These are phyloP conservation scores for Synodontis membranacea DNA, from an alignment of 2,113 vertebrate species.

Conservation along the genomic window DNA sequence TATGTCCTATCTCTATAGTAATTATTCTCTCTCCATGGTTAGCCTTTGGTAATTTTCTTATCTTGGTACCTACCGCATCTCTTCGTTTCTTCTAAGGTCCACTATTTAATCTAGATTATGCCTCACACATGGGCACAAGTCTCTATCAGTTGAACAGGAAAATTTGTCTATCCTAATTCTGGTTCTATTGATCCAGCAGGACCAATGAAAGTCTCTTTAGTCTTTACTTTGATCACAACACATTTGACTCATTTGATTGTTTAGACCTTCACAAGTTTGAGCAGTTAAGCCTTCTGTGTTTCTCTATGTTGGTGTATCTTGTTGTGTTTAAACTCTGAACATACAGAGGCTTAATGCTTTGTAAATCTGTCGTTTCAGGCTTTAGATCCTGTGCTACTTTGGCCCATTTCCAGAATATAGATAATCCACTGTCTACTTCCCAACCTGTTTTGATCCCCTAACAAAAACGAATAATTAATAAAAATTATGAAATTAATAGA, in stretches of 20 bases:
- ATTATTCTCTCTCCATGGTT: background rate
- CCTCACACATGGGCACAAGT: background rate
- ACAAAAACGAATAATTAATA: background rate
- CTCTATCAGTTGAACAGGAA: background rate
- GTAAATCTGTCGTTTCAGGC: background rate
- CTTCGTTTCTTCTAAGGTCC: background rate
- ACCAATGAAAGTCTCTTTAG: background rate
- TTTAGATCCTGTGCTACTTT: background rate
- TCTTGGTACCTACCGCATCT: background rate
- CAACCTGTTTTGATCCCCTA: background rate
- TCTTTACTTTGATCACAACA: background rate
- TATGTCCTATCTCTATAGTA: background rate
- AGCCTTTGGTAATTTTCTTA: background rate
- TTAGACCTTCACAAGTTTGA: background rate
- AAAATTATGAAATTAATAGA: too few species aligned
- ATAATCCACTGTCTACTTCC: background rate
- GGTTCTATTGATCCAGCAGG: background rate
- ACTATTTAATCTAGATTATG: background rate
- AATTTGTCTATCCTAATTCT: background rate
- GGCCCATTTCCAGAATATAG: background rate
- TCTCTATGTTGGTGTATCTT: background rate
- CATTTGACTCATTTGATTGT: background rate
- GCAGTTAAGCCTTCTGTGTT: background rate
- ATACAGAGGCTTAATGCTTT: background rate
- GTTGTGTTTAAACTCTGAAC: background rate